Evolutionary conservation across 2,888 invertebrate species (phyloP).

Genomic region (Acanthosepion lycidas): DNA sequence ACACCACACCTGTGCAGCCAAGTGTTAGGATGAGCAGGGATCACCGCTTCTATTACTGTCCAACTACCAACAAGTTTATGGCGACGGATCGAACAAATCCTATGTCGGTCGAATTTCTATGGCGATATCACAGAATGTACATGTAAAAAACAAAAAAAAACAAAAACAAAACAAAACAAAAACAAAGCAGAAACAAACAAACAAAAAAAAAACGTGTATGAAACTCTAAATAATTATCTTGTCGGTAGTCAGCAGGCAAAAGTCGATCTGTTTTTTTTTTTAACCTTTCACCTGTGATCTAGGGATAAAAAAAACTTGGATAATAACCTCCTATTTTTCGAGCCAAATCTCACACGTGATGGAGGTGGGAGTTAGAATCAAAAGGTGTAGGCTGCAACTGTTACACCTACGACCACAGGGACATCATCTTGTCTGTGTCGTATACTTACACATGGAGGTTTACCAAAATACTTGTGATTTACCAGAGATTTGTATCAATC

Average conservation of each 20-base stretch:
- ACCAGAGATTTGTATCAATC: neutral
- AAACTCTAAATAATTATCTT: constrained; percentile 13
- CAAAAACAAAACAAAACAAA: too few species aligned
- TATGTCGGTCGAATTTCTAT: neutral
- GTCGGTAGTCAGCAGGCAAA: constrained; percentile 33
- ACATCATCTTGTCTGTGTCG: neutral
- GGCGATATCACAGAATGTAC: neutral
- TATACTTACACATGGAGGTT: constrained; percentile 33
- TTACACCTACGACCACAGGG: neutral
- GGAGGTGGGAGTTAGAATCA: neutral
- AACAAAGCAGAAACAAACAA: too few species aligned
- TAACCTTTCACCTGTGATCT: neutral
- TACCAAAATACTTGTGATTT: constrained; percentile 33
- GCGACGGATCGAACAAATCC: neutral
- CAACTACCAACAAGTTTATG: neutral
- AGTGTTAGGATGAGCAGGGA: constrained; percentile 18
- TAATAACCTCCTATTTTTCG: neutral
- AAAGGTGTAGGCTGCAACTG: neutral
- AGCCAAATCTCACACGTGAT: neutral
- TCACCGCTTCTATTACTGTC: neutral
- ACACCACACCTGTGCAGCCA: neutral
- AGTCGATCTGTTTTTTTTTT: neutral
- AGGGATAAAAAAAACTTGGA: neutral
- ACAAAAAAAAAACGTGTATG: neutral
- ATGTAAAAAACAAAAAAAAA: neutral